Evolutionary conservation across 2,888 invertebrate species (phyloP), one percentile per base, ranked within the genome.

Genomic region (Ctena decussata): DNA sequence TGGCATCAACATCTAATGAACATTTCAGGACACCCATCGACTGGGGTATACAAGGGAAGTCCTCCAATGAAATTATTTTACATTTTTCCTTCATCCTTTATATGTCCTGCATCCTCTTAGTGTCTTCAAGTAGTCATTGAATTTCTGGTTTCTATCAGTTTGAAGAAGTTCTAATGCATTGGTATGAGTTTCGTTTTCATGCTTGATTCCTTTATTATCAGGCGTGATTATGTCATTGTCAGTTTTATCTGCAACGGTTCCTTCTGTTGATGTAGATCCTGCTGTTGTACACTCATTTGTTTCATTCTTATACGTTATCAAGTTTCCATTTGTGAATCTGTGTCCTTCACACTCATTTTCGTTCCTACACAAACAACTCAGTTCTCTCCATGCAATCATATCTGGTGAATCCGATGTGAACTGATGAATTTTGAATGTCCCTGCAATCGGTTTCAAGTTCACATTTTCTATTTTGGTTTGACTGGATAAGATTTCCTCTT

Each of bases 381-480:
- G 41, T 44, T 77, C 72, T 24, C 77, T 18, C 49, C 57, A 53
- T 27, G 0, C 15, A 57, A 82, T n/a, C 3, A n/a, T 27, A 1
- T 60, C 57, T 71, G 46, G 49, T 53, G n/a, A 24, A 1, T 32
- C 12, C 18, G 53, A 18, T 27, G 6, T 27, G 32, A 82, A 37
- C 53, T 82, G 82, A 35, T 78, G 82, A 2, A 82, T 24, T 8
- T 30, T 44, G 30, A 73, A 60, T 21, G 82, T 82, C 18, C 75
- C 74, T 70, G 35, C 3, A 6, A 71, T 21, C 37, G 71, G 8
- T 37, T 71, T 78, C 37, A 88, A 57, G 0, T 35, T 71, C 35
- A 78, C 72, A 11, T 79, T 44, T n/a, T 83, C 70, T 24, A 82
- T 32, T 27, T 41, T 35, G 8, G 5, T 5, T 21, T n/a, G 15